These are phyloP conservation scores for Atta cephalotes DNA, from an alignment of 1,140 invertebrate species.

Conservation along the genomic window DNA sequence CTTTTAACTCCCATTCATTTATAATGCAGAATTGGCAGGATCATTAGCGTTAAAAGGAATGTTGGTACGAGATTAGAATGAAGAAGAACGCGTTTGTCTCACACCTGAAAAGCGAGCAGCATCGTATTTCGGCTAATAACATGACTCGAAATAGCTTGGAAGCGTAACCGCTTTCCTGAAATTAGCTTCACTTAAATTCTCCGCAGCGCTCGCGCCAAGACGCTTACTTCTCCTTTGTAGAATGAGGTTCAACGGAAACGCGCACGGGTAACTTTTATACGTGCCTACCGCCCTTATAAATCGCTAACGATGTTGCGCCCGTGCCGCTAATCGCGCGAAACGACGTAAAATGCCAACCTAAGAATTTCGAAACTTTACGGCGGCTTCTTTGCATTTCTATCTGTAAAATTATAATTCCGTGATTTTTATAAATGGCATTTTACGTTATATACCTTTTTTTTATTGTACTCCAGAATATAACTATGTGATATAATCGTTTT, in stretches of 20 bases:
- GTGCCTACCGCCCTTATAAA: conserved; percentile 64
- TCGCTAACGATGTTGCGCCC: conserved; percentile 65
- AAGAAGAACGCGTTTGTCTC: conserved; percentile 25
- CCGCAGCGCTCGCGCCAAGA: conserved; percentile 39
- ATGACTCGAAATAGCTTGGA: conserved; percentile 56
- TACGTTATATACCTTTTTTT: neutral
- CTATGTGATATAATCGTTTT: neutral
- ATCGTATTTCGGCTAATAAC: conserved; percentile 63
- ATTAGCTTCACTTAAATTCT: conserved; percentile 73
- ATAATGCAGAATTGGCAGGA: neutral
- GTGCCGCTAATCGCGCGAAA: conserved; percentile 63
- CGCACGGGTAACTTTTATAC: conserved; percentile 67
- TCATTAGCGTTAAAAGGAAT: neutral
- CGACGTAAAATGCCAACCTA: conserved; percentile 49
- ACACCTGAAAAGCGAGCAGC: conserved; percentile 16
- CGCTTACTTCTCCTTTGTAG: conserved; percentile 46
- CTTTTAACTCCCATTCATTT: neutral
- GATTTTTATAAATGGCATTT: conserved; percentile 23
- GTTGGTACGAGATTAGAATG: conserved; percentile 2
- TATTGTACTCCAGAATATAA: neutral
- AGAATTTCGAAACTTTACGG: conserved; percentile 24
- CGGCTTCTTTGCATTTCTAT: neutral
- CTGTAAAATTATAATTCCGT: conserved; percentile 12
- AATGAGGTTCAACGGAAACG: conserved; percentile 52
- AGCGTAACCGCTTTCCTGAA: conserved; percentile 63